These are phyloP conservation scores for Megalopta genalis DNA, from an alignment of 1,140 invertebrate genomes.

Conservation along the genomic window DNA sequence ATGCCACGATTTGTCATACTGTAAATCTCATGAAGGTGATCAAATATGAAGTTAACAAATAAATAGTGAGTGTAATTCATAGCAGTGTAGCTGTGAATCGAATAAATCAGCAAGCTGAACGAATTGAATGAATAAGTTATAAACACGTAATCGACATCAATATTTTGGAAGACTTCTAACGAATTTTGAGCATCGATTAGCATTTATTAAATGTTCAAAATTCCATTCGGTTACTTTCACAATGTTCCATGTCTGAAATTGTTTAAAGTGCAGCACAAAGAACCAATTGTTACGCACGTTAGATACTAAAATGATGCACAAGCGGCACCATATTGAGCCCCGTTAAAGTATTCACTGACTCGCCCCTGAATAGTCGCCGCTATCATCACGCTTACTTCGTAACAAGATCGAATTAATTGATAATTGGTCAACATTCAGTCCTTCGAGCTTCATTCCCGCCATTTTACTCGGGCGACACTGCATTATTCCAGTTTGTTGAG, in stretches of 20 bases:
- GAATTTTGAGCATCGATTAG: too few relatives aligned
- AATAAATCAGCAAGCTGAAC: too few relatives aligned
- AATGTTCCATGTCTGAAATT: neutral
- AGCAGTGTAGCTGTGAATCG: too few relatives aligned
- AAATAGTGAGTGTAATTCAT: too few relatives aligned
- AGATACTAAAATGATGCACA: neutral
- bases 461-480: neutral
- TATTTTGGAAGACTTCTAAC: too few relatives aligned
- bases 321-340: neutral
- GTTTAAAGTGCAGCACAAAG: neutral
- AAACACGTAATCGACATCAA: too few relatives aligned
- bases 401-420: slow-evolving; percentile 48
- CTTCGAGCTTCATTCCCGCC: slow-evolving; percentile 2
- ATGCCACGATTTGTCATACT: too few relatives aligned
- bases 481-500: neutral
- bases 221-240: neutral
- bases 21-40: too few relatives aligned
- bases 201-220: too few relatives aligned
- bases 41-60: too few relatives aligned
- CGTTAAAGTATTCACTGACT: slow-evolving; percentile 23
- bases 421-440: slow-evolving; percentile 32
- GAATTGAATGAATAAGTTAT: too few relatives aligned
- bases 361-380: slow-evolving; percentile 8
- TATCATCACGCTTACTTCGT: slow-evolving; percentile 24
- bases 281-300: neutral